Conservation (phyloP, 2,888 invertebrate genomes). For the Dione juno region DNA sequence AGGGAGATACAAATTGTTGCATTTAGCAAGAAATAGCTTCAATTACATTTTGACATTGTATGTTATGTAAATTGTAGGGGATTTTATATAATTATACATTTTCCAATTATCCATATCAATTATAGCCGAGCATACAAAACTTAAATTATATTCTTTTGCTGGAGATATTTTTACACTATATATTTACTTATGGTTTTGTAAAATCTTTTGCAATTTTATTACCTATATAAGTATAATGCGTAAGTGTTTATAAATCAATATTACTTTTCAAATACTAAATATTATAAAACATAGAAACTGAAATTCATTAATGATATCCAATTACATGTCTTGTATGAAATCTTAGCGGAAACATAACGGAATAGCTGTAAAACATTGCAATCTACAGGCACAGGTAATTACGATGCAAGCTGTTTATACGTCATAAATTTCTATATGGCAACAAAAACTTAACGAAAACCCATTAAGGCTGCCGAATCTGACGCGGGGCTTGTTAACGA, state of each 20-base stretch:
- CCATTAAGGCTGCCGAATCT: slow-evolving; percentile 84
- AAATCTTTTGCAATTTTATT: not conserved
- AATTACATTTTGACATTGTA: slow-evolving; percentile 10
- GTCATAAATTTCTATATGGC: slow-evolving; percentile 78
- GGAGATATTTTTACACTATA: not conserved
- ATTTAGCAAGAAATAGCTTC: not conserved
- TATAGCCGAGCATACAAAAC: not conserved
- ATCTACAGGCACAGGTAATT: slow-evolving; percentile 56
- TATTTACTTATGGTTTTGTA: not conserved
- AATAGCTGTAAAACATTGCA: slow-evolving; percentile 53
- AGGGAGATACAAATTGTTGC: not conserved
- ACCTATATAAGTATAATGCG: not conserved
- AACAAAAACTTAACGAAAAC: slow-evolving; percentile 82
- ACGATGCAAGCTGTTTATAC: slow-evolving; percentile 68
- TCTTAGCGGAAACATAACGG: slow-evolving; percentile 25
- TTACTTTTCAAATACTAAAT: not conserved
- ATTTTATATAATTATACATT: slow-evolving; percentile 2
- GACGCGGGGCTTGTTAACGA: slow-evolving; percentile 83
- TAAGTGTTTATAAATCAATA: no score
- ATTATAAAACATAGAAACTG: not conserved
- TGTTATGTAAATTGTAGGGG: not conserved
- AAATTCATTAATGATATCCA: not conserved
- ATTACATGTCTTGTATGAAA: slow-evolving; percentile 1
- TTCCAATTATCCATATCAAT: not conserved
- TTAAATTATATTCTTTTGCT: not conserved